A percentile compares a stretch with the other conserved stretches of the same genome.
Conservation (phyloP, 2,888 invertebrate species). For the Drosophila conformis region DNA sequence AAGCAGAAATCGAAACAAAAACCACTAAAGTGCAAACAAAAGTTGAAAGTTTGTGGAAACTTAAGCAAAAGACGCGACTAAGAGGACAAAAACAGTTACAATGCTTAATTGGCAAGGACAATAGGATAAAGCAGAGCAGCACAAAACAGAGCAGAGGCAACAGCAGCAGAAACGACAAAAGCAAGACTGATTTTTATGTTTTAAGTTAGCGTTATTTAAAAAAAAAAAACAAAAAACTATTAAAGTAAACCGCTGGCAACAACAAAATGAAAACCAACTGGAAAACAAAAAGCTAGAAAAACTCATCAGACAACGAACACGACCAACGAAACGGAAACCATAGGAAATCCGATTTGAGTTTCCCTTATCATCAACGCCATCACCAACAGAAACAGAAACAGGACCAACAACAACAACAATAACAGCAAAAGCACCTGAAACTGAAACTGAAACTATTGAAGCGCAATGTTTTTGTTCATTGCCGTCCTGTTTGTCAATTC, state of each 20-base stretch:
- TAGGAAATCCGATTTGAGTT: slow-evolving; percentile 56
- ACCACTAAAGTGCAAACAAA: slow-evolving; percentile 30
- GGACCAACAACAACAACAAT: background rate
- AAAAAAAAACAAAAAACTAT: slow-evolving; percentile 6
- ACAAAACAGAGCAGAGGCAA: slow-evolving; percentile 7
- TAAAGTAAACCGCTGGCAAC: slow-evolving; percentile 16
- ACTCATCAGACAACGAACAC: slow-evolving; percentile 14
- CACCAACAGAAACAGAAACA: slow-evolving; percentile 22
- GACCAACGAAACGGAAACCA: slow-evolving; percentile 53
- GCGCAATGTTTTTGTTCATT: slow-evolving; percentile 84
- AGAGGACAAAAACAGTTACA: slow-evolving; percentile 14
- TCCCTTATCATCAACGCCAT: slow-evolving; percentile 35
- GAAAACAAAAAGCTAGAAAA: slow-evolving; percentile 3
- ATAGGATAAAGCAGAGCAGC: slow-evolving; percentile 15
- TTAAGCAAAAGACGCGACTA: background rate
- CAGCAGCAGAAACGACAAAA: slow-evolving; percentile 45
- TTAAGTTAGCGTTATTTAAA: slow-evolving; percentile 73
- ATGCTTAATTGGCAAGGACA: slow-evolving; percentile 49
- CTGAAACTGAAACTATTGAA: slow-evolving; percentile 45
- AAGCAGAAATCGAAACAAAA: slow-evolving; percentile 7
- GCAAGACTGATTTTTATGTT: slow-evolving; percentile 82
- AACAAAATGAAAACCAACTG: slow-evolving; percentile 13
- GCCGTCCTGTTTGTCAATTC: slow-evolving; percentile 84
- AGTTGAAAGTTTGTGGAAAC: slow-evolving; percentile 22
- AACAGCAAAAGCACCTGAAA: slow-evolving; percentile 14